Base-by-base conservation (phyloP, 64 coral and sea anemone species). In the Anthopleura sola region DNA sequence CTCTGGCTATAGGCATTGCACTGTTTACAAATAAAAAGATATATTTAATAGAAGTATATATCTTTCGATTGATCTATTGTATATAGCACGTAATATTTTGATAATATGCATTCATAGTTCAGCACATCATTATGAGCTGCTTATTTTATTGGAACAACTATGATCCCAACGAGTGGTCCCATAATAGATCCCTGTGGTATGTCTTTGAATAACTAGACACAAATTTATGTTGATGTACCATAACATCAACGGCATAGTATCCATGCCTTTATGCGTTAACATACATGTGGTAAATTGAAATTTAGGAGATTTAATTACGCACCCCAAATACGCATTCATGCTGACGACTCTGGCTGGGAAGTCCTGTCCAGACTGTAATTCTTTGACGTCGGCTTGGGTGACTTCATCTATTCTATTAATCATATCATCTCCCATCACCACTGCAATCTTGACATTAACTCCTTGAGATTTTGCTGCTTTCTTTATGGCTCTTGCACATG, bases 281-380 rank as follows among this genome's bases (percentile, higher is more conserved):
- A 0, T 11, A 29, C 66, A 71, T 71, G 66, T 32, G 11, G 24
- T 69, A 2, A 33, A 69, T 68, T 68, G 23, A 69, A 34, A 69
- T 34, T 62, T 62, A 17, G 16, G 26, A 15, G 26, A 0, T 71
- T 16, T 14, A 32, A n/a, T 24, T 88, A n/a, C n/a, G n/a, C n/a
- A 95, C 97, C 97, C 97, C 31, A 94, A 85, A 85, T 99, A 99
- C 5, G 93, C 92, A 92, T 99, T 99, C 90, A 99, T 95, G 37
- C 97, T 99, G 60, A 91, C 91, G 5, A 95, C 84, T 37, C 54
- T 62, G 10, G 76, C 57, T 49, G 97, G 97, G n/a, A 99, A 84
- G 9, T 86, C 60, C 32, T 87, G 13, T 14, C 87, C 85, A 86
- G 88, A 89, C 29, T 88, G 87, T 58, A 99, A 85, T 80, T 99